Evolutionary conservation across 2,797 vertebrate genomes (phyloP), one percentile per base, ranked within the genome.

Genomic region (Rhabdophis nuchalis): DNA sequence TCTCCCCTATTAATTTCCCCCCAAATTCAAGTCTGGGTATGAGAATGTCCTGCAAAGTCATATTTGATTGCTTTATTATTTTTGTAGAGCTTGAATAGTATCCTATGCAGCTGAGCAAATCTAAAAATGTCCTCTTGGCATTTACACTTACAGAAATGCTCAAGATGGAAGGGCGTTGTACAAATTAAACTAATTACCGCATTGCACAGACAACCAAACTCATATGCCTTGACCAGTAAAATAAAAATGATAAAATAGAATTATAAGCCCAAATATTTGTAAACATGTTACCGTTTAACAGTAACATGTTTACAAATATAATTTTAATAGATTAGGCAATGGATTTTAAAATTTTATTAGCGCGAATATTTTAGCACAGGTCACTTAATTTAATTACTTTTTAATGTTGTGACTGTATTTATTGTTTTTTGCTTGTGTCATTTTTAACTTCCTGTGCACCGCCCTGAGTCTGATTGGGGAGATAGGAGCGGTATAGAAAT

Each of bases 1-100:
- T 97, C 96, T 97, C 95, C 93, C 96, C 95, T 94, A 96, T 96
- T 97, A 96, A 97, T 94, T 18, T 32, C 5, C 1, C 64, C 95
- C 95, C 29, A 93, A 94, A 93, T 56, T 94, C 92, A 94, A 93
- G 91, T 95, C 91, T 93, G 92, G 10, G 90, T 68, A 92, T 94
- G 95, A 90, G 95, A 93, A 95, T 95, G 94, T 95, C 95, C 91
- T 90, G 89, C 86, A 95, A 95, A 96, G 95, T 93, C 94, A 92
- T 95, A 95, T 96, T 93, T 95, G 92, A n/a, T 92, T 96, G 94
- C 89, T 93, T 94, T 95, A 94, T 61, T 95, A 41, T 95, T 92
- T 95, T 94, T 89, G 64, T 87, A 92, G 86, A 95, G 29, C 92
- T 64, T 36, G 58, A 85, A 92, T 82, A 93, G 0, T 91, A 86